Percentiles rank a stretch among this genome's conserved stretches.
Conservation (phyloP, 2,113 vertebrate genomes). For the Capreolus pygargus region DNA sequence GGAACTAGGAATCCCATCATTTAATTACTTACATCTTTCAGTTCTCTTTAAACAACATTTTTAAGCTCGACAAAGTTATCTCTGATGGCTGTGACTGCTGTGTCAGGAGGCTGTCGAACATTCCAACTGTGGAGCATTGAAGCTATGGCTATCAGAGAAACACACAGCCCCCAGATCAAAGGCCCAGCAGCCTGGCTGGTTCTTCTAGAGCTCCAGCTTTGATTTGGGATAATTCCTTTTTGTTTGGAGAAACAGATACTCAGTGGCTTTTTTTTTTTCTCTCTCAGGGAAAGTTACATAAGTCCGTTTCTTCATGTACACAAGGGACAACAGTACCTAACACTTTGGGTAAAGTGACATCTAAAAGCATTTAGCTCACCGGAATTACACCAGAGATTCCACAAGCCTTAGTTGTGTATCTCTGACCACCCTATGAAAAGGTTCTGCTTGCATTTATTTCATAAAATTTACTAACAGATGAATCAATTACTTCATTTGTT, state of each 20-base stretch:
- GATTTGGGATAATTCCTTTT: neutral
- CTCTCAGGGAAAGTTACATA: neutral
- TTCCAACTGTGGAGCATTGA: neutral
- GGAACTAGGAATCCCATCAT: neutral
- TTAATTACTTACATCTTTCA: slow-evolving; percentile 54
- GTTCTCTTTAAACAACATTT: slow-evolving; percentile 28
- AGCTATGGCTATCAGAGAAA: neutral
- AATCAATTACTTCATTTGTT: neutral
- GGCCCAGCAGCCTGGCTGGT: fast-evolving
- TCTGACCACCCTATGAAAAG: neutral
- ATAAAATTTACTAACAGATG: neutral
- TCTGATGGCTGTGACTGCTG: neutral
- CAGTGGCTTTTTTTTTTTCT: neutral
- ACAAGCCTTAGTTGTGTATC: neutral
- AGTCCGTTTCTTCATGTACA: neutral
- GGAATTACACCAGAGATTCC: neutral
- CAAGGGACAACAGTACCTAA: too few relatives aligned
- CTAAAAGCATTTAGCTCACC: neutral
- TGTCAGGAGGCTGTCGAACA: neutral
- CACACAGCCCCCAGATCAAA: neutral
- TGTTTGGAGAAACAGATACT: neutral
- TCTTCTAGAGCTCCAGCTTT: neutral
- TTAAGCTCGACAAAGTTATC: neutral
- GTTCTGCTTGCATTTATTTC: neutral
- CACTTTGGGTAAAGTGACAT: neutral